phyloP scores from a whole-genome alignment of 2,888 invertebrate genomes.

The Scrobipalpa costella region DNA sequence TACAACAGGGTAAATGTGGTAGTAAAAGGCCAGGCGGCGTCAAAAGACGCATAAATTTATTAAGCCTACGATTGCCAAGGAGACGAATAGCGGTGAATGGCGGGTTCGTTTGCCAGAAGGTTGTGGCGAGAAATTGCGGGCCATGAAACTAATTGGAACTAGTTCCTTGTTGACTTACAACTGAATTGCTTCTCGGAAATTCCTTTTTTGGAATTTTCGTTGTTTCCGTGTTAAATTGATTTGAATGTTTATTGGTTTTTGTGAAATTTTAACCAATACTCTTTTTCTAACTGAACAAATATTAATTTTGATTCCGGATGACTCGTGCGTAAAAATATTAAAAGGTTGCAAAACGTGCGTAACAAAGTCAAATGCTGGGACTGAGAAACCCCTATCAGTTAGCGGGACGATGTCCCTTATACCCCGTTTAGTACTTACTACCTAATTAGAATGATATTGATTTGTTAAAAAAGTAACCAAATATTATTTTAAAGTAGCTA shows the following conservation, averaged over 20 bases:
- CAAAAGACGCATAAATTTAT: slow-evolving; percentile 25
- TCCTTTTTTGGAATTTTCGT: background rate
- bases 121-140: background rate
- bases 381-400: too few relatives aligned
- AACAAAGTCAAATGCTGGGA: too few relatives aligned
- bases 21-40: slow-evolving; percentile 22
- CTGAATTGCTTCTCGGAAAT: background rate
- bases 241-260: background rate
- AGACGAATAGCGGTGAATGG: slow-evolving; percentile 13
- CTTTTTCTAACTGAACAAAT: background rate
- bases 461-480: too few relatives aligned
- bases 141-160: slow-evolving; percentile 12
- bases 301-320: background rate
- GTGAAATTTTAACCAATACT: background rate
- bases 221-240: background rate
- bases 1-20: slow-evolving; percentile 1
- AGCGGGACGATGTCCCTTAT: too few relatives aligned
- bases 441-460: too few relatives aligned
- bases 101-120: slow-evolving; percentile 1
- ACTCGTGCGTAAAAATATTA: too few relatives aligned
- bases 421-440: too few relatives aligned
- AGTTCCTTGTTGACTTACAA: background rate
- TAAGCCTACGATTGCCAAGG: slow-evolving; percentile 20
- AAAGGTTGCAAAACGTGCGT: too few relatives aligned
- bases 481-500: too few relatives aligned